These are phyloP conservation scores for Anarhynchus alexandrinus DNA, from an alignment of 2,113 vertebrate genomes.

Conservation along the genomic window DNA sequence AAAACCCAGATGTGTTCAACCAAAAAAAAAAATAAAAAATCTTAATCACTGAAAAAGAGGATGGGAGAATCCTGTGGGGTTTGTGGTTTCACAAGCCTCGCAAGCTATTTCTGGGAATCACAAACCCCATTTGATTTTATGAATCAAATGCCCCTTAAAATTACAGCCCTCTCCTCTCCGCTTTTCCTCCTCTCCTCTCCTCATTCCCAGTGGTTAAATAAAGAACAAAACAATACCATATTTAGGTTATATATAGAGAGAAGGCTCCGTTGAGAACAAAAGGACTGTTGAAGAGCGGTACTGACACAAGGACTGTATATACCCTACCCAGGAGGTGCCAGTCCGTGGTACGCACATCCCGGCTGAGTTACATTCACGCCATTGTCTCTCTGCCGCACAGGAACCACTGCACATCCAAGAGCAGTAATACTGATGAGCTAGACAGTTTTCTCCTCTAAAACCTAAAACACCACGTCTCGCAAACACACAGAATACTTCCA, in stretches of 20 bases:
- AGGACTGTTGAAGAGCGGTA: neutral
- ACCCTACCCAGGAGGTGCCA: neutral
- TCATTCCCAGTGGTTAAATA: neutral
- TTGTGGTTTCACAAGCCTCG: slow-evolving; percentile 15
- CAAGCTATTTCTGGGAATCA: slow-evolving; percentile 29
- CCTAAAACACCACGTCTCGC: neutral
- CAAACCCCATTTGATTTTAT: slow-evolving; percentile 14
- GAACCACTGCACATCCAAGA: neutral
- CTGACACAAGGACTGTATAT: neutral
- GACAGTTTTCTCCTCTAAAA: neutral
- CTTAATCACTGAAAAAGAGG: slow-evolving; percentile 1
- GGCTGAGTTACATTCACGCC: neutral
- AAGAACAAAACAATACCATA: slow-evolving; percentile 22
- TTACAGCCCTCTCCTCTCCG: neutral
- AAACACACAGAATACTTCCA: neutral
- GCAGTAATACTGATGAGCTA: neutral
- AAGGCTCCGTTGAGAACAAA: neutral
- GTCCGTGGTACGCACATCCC: neutral
- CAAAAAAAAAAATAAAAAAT: neutral
- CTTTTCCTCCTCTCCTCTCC: neutral
- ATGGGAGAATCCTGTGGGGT: neutral
- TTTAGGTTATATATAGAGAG: neutral
- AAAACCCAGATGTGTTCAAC: slow-evolving; percentile 19
- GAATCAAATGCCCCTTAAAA: slow-evolving; percentile 17
- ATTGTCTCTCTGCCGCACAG: neutral